Evolutionary conservation across 2,888 invertebrate species (phyloP).

Genomic region (Bhutanitis thaidina): DNA sequence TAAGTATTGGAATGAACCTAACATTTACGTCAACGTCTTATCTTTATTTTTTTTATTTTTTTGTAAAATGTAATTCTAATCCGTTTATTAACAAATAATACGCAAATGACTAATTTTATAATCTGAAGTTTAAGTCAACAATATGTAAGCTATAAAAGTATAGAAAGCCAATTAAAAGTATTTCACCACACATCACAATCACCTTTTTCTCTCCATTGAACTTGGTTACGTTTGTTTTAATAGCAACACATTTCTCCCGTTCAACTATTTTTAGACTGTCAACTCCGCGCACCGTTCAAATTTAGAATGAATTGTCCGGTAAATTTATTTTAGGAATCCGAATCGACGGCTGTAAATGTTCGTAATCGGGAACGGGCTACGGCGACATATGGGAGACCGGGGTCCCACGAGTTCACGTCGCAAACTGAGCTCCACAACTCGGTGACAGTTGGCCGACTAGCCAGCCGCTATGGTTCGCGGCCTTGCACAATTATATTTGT

Average conservation of each 20-base stretch:
- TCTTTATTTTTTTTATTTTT: no score
- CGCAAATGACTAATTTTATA: no score
- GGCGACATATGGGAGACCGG: not conserved
- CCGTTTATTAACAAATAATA: no score
- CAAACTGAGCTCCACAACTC: slow-evolving; percentile 2
- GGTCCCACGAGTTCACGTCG: not conserved
- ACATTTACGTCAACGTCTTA: no score
- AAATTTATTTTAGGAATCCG: not conserved
- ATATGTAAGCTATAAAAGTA: no score
- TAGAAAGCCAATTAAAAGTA: not conserved
- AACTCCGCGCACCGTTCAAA: not conserved
- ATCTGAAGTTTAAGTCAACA: no score
- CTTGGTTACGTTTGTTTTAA: not conserved
- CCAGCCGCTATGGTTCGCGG: slow-evolving; percentile 57
- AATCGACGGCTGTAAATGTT: not conserved
- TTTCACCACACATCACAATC: slow-evolving; percentile 1
- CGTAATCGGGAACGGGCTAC: not conserved
- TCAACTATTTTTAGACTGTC: not conserved
- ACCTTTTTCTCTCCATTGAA: slow-evolving; percentile 15
- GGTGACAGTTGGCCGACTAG: slow-evolving; percentile 61
- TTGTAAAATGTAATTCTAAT: no score
- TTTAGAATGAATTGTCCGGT: slow-evolving; percentile 1
- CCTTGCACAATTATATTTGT: slow-evolving; percentile 76
- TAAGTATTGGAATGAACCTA: no score
- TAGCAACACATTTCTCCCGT: slow-evolving; percentile 1